Evolutionary conservation across 2,888 invertebrate species (phyloP).

Genomic region (Caprella mutica): DNA sequence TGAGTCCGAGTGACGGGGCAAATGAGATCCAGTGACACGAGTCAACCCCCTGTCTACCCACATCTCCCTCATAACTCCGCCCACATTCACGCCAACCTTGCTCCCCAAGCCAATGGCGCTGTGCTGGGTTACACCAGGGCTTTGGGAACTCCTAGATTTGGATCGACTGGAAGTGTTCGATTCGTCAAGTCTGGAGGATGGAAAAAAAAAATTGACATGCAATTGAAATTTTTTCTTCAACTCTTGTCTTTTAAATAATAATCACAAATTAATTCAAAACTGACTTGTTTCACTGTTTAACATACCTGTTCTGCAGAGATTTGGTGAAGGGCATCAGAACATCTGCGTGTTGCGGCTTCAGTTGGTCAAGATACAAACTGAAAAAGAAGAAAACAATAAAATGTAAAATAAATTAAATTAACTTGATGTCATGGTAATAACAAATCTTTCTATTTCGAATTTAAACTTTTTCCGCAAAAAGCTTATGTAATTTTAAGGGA

Average conservation of each 20-base stretch:
- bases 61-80: background rate
- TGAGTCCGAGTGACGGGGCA: conserved; percentile 27
- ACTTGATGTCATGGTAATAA: too few species aligned
- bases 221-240: too few species aligned
- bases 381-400: background rate
- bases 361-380: background rate
- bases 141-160: too few species aligned
- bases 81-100: conserved; percentile 2
- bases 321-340: background rate
- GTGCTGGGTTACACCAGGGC: too few species aligned
- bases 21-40: conserved; percentile 26
- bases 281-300: too few species aligned
- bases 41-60: conserved; percentile 23
- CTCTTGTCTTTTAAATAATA: too few species aligned
- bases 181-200: conserved; percentile 18
- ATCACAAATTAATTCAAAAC: too few species aligned
- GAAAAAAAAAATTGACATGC: background rate
- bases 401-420: background rate
- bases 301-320: background rate
- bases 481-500: too few species aligned
- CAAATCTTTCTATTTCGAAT: too few species aligned
- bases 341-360: background rate
- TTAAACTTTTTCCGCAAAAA: too few species aligned
- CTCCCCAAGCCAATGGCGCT: background rate
- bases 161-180: background rate